Conservation (phyloP, 2,888 invertebrate genomes). For the Acanthosepion pharaonis region DNA sequence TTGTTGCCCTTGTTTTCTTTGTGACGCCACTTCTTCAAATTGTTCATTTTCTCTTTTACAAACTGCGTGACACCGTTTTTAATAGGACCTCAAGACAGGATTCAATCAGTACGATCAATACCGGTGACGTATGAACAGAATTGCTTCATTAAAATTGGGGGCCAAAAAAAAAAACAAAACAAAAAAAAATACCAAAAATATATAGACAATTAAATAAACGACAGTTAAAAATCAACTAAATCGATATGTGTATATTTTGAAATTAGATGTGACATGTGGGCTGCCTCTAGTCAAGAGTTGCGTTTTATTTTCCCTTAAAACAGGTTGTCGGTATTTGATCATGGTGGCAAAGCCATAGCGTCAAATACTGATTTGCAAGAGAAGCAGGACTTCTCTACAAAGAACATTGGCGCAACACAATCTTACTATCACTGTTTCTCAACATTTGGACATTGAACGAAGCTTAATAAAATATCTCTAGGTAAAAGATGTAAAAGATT, state of each 20-base stretch:
- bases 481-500: no score
- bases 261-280: no score
- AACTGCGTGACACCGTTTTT: constrained; percentile 53
- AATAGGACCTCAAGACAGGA: constrained; percentile 46
- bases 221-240: neutral
- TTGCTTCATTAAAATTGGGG: neutral
- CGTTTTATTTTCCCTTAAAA: neutral
- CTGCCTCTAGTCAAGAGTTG: neutral
- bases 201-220: neutral
- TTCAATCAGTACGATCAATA: neutral
- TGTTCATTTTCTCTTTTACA: constrained; percentile 57
- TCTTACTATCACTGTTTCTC: no score
- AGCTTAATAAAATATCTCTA: no score
- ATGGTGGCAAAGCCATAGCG: neutral
- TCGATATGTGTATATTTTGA: neutral
- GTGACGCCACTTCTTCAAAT: constrained; percentile 59
- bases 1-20: constrained; percentile 54
- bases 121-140: neutral
- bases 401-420: neutral
- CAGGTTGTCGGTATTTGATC: neutral
- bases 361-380: neutral
- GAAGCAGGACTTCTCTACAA: neutral
- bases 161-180: neutral
- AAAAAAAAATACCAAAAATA: neutral
- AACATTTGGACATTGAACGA: no score